Evolutionary conservation across 2,113 vertebrate species (phyloP).

Genomic region (Climacteris rufus): DNA sequence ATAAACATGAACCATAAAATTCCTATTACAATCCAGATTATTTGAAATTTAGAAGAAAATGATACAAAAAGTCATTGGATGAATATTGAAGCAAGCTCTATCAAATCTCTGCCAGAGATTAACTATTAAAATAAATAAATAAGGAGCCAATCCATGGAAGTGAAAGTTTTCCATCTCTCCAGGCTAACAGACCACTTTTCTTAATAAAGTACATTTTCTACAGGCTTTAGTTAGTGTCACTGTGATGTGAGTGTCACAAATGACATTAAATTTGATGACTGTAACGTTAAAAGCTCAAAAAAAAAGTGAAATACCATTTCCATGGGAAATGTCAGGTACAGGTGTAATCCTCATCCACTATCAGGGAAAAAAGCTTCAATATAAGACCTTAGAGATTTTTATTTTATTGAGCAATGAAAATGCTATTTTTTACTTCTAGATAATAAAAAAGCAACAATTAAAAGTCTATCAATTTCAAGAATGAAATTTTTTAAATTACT

Average conservation of each 20-base stretch:
- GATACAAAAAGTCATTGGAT: not conserved
- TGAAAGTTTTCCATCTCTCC: not conserved
- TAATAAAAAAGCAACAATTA: not conserved
- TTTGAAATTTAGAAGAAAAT: not conserved
- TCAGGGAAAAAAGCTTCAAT: not conserved
- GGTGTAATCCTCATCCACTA: not conserved
- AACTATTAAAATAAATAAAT: not conserved
- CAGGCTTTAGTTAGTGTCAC: not conserved
- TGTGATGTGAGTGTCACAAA: not conserved
- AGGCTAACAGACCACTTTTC: not conserved
- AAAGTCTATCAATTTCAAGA: not conserved
- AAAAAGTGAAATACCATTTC: not conserved
- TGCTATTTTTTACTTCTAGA: not conserved
- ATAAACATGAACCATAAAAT: not conserved
- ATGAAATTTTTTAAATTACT: not conserved
- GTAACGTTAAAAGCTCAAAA: not conserved
- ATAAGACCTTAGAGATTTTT: not conserved
- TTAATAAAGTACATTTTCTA: not conserved
- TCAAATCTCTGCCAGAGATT: not conserved
- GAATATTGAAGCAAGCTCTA: not conserved
- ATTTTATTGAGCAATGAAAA: not conserved
- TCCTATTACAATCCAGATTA: too few relatives aligned
- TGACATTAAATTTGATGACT: not conserved
- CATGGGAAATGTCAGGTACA: not conserved
- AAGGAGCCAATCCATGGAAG: not conserved